Base-by-base conservation (phyloP, 2,888 invertebrate species). In the Epsilonema sp. region DNA sequence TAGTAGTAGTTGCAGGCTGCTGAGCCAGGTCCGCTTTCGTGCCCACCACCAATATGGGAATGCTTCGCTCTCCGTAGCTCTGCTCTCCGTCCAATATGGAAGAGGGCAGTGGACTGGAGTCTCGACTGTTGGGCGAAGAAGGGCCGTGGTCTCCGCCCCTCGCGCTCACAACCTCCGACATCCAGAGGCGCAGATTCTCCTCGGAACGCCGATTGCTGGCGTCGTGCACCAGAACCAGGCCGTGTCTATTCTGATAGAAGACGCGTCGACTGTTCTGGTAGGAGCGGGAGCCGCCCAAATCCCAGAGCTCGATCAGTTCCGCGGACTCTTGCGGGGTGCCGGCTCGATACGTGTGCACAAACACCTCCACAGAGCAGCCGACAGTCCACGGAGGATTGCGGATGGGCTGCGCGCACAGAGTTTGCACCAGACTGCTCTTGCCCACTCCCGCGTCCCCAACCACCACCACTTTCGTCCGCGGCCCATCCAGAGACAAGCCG, bases 401-500 rank as follows among this genome's bases (percentile, higher is more conserved):
- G 2, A 87, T 74, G 0, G 84, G 78, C 64, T 31, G 26, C 37
- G 55, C 56, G 52, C 86, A 82, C 55, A 90, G 80, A 50, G 92
- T 69, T 69, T 90, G 83, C 0, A 86, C 84, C 42, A 94, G 73
- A 1, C 89, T 89, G 3, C 90, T 85, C 73, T 97, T 97, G 21
- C 97, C 97, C 51, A 94, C 92, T 51, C 92, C 84, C 52, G 83
- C 82, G 73, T 90, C 89, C 44, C 89, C 89, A 51, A 89, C 77
- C 49, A 90, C 79, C 58, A 90, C 76, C 51, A 90, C 79, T 67
- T 85, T 80, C 20, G 85, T 84, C 74, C 45, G 37, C 3, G 4
- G 13, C 2, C 5, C 11, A 3, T 5, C 40, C 23, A 40, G 23
- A 4, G 40, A 16, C 21, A 5, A 11, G 38, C 16, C 38, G 16